Evolutionary conservation across 2,113 vertebrate species (phyloP), one percentile per base, ranked within the genome.

Genomic region (Hypocryptadius cinnamomeus): DNA sequence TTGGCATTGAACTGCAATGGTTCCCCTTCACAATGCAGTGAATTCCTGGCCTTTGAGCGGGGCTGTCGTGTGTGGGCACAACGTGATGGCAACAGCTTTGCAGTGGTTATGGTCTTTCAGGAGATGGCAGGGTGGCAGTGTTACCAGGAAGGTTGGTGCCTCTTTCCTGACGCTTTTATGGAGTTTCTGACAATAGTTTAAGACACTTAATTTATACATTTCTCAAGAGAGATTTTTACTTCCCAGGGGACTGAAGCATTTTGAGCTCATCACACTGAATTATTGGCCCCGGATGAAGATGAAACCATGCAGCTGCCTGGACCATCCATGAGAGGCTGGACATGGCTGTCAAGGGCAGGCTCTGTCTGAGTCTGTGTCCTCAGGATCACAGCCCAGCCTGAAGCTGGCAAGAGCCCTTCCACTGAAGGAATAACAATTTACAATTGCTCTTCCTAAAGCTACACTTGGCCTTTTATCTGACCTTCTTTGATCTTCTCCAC

Each of bases 391-490:
- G 65, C 53, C 19, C 48, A 85, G 74, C 54, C 37, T 18, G 3
- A 33, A 68, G 59, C 57, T 66, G 76, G 60, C 44, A 59, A 28
- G 15, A 80, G 39, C 48, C 37, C 63, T 79, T 85, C 37, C 54
- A 79, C 68, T 53, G 39, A 31, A 90, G 53, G 59, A 60, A 33
- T 42, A 78, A 28, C 50, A 48, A n/a, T 27, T 77, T 68, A 31
- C 71, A 71, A n/a, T 20, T 89, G 42, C 59, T 87, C 73, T 56
- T 61, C 12, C 56, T 82, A 47, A 82, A 87, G 54, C 25, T 87
- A 40, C 70, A 31, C 78, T 79, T 85, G 59, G 68, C 76, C 82
- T 92, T 92, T 87, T 90, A 87, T 94, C 89, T 94, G 89, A 92
- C 79, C 89, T 89, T 40, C 53, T 94, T 57, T 80, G 54, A 90